Evolutionary conservation across 2,113 vertebrate genomes (phyloP).

Genomic region (Stictonetta naevosa): DNA sequence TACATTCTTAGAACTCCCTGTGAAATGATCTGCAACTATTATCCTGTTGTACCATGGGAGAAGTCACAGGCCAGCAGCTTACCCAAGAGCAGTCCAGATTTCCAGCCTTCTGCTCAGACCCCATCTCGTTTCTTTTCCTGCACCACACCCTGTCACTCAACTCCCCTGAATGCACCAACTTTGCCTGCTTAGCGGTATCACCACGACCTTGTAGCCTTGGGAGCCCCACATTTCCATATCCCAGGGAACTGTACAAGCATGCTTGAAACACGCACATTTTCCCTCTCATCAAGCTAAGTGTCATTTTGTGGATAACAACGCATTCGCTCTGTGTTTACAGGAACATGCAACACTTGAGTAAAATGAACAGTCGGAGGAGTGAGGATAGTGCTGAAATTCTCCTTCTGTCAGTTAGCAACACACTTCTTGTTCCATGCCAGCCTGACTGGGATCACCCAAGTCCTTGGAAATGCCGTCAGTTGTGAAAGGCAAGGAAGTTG

Average conservation of each 20-base stretch:
- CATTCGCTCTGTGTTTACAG: background rate
- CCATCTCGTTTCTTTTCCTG: background rate
- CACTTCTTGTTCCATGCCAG: background rate
- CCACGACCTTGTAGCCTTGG: background rate
- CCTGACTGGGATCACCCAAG: background rate
- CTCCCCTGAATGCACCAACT: background rate
- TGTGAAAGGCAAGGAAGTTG: background rate
- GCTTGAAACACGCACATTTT: background rate
- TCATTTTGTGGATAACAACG: background rate
- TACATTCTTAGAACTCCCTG: background rate
- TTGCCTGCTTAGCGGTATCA: background rate
- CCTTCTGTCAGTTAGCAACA: slow-evolving; percentile 25
- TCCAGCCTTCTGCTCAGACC: background rate
- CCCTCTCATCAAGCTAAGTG: background rate
- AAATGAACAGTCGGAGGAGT: slow-evolving; percentile 17
- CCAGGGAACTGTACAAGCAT: background rate
- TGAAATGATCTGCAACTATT: background rate
- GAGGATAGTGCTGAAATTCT: slow-evolving; percentile 22
- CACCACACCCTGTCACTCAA: background rate
- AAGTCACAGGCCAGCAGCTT: background rate
- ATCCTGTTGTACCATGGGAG: background rate
- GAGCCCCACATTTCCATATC: background rate
- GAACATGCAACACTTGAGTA: background rate
- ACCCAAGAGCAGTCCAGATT: background rate
- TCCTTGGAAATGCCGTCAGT: background rate